Evolutionary conservation across 2,797 vertebrate species (phyloP), one percentile per base, ranked within the genome.

Genomic region (Thunnus albacares): DNA sequence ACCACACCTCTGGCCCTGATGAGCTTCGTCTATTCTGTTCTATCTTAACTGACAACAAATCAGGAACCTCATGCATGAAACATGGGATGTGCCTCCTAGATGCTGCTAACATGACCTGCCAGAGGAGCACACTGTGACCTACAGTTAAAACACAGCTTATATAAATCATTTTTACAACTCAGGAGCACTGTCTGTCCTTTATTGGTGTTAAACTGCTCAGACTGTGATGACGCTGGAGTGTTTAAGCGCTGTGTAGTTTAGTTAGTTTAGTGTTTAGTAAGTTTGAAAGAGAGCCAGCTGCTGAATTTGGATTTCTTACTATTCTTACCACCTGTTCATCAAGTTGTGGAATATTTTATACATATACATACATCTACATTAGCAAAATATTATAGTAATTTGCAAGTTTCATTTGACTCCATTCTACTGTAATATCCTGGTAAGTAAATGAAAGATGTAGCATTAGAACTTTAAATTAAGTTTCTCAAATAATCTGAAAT

Each of bases 21-120:
- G 62, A 84, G 49, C 80, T 52, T 2, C 7, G 45, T 43, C 55
- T 59, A 26, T 61, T 41, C 83, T 45, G 59, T 76, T 80, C 66
- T 80, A 65, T 41, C 62, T 28, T 41, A 30, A 64, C 49, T 74
- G 62, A 82, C 47, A 79, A 77, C 72, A 80, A 83, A 79, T 85
- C 73, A 80, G 60, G 58, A 51, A 49, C 45, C 56, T 88, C 85
- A 83, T 83, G 79, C 85, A 89, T 90, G 79, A 91, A 90, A 90
- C 82, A 88, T 80, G 80, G 24, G 17, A 70, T 74, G 49, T 55
- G 65, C 56, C 75, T 65, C 58, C 69, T 67, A 49, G 53, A 51
- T 59, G 58, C 62, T 66, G 61, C 81, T 65, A 33, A 79, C 66
- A 47, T 71, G 85, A 79, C 72, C 84, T 65, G 45, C 60, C 28